Percentiles rank a stretch among this genome's conserved stretches.
Evolutionary conservation across 2,797 vertebrate species (phyloP).

Genomic region (Falco columbarius): DNA sequence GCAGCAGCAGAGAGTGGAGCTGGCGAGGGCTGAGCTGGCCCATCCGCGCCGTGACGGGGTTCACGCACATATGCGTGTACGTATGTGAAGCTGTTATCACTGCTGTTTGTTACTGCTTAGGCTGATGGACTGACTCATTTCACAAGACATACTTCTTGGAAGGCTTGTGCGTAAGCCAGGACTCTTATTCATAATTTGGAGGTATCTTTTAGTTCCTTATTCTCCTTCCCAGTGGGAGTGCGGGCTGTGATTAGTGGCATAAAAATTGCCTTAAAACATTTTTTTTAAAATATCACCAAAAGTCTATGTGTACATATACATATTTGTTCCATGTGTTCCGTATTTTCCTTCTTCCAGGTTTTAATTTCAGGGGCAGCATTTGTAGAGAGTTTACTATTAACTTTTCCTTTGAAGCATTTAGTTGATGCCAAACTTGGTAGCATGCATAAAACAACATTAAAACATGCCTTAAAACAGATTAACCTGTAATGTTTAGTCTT

Average conservation of each 20-base stretch:
- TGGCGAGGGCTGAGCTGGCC: background rate
- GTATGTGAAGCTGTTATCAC: background rate
- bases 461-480: background rate
- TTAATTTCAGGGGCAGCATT: background rate
- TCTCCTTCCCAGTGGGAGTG: background rate
- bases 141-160: background rate
- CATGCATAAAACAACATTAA: too few relatives aligned
- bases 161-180: background rate
- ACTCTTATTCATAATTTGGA: background rate
- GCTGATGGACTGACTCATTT: background rate
- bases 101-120: background rate
- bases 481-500: background rate
- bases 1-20: rapidly evolving
- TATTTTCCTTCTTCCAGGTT: background rate
- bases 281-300: background rate
- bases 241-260: background rate
- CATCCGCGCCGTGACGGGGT: rapidly evolving
- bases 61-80: too few relatives aligned
- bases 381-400: background rate
- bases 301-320: background rate
- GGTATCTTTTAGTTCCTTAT: background rate
- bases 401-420: background rate
- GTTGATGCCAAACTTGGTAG: background rate
- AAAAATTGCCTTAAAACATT: background rate
- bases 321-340: background rate